Conservation (phyloP, 2,797 vertebrate species). For the Enoplosus armatus region DNA sequence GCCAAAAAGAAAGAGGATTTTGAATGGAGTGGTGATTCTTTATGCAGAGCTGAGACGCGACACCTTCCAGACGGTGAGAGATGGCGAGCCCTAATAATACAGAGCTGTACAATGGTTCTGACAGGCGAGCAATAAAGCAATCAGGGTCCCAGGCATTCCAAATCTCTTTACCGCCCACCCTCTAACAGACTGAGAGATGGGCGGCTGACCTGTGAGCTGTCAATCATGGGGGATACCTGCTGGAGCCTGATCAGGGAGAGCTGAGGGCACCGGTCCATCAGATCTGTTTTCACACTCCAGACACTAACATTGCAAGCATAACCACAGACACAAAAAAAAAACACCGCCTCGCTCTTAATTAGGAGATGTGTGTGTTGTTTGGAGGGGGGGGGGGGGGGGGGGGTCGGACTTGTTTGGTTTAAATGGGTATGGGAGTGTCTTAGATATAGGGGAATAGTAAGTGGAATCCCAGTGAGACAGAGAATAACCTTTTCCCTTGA, state of each 20-base stretch:
- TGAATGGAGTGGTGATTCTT: slow-evolving; percentile 86
- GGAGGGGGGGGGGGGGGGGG: not conserved
- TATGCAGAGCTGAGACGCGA: slow-evolving; percentile 84
- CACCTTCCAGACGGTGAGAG: slow-evolving; percentile 86
- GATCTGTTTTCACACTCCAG: slow-evolving; percentile 88
- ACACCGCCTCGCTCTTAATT: slow-evolving; percentile 84
- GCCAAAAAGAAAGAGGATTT: slow-evolving; percentile 82
- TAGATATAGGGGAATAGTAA: slow-evolving; percentile 80
- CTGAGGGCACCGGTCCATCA: slow-evolving; percentile 85
- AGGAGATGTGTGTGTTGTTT: slow-evolving; percentile 75
- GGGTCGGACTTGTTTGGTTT: slow-evolving; percentile 79
- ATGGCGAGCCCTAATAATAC: slow-evolving; percentile 88
- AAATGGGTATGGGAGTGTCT: slow-evolving; percentile 81
- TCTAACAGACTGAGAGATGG: slow-evolving; percentile 86
- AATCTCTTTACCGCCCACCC: slow-evolving; percentile 88
- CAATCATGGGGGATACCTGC: slow-evolving; percentile 88
- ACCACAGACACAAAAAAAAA: slow-evolving; percentile 83
- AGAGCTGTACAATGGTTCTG: slow-evolving; percentile 86
- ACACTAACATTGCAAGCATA: slow-evolving; percentile 84
- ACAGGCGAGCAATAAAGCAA: slow-evolving; percentile 89
- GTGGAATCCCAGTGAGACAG: slow-evolving; percentile 90
- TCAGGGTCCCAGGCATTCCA: slow-evolving; percentile 88
- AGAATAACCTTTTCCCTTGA: slow-evolving; percentile 97
- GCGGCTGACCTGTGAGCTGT: slow-evolving; percentile 88
- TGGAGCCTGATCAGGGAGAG: slow-evolving; percentile 85